phyloP scores from a whole-genome alignment of 2,888 invertebrate species.

The Chydorus sphaericus region DNA sequence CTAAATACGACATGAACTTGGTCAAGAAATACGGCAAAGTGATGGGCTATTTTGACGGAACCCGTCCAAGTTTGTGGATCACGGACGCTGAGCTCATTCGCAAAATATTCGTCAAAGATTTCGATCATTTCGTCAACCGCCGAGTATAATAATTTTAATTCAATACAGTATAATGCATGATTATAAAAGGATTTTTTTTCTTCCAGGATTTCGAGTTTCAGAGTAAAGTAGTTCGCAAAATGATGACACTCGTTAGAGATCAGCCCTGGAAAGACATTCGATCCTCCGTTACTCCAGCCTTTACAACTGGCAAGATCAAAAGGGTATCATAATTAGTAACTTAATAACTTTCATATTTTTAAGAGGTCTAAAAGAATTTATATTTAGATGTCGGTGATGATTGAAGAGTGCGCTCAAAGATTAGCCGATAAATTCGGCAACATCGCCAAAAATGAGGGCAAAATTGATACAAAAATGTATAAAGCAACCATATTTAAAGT shows the following conservation, averaged over 20 bases:
- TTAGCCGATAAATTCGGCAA: not conserved
- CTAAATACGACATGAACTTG: constrained; percentile 6
- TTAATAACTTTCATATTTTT: not conserved
- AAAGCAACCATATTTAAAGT: not conserved
- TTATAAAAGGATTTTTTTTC: not conserved
- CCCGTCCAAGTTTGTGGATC: constrained; percentile 5
- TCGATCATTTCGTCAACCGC: constrained; percentile 14
- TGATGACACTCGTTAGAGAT: constrained; percentile 3
- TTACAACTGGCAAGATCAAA: constrained; percentile 15
- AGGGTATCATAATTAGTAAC: not conserved
- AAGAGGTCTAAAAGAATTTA: no score
- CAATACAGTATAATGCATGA: not conserved
- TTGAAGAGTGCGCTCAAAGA: not conserved
- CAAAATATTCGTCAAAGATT: constrained; percentile 13
- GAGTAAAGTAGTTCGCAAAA: constrained; percentile 12
- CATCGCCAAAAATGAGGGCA: not conserved
- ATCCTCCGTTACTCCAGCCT: constrained; percentile 12
- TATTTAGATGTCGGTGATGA: constrained; percentile 4
- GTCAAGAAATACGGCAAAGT: constrained; percentile 12
- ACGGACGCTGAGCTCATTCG: constrained; percentile 11
- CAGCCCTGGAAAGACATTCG: constrained; percentile 14
- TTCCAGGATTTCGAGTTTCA: constrained; percentile 2
- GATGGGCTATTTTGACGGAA: constrained; percentile 13
- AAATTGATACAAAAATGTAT: constrained; percentile 3
- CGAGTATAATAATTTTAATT: constrained; percentile 1